Base-by-base conservation (phyloP, 2,888 invertebrate genomes). In the Rotaria macrura region DNA sequence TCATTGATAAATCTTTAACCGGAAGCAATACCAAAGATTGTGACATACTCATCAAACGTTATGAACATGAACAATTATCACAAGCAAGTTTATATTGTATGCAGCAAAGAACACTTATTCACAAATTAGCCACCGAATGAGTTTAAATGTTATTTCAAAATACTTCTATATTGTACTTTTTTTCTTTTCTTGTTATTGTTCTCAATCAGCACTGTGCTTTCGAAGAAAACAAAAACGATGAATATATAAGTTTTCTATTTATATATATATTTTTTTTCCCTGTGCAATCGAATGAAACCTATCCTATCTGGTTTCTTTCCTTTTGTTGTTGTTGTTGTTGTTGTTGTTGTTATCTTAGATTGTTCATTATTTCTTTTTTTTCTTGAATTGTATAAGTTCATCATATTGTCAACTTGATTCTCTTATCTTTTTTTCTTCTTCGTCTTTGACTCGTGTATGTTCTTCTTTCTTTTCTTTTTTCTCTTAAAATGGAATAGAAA, bases 31-130 rank as follows among this genome's bases (percentile, higher is more conserved):
- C 43, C 9, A 79, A 79, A n/a, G 79, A 79, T n/a, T 79, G n/a
- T 43, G 43, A 79, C 12, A 43, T 79, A 40, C 25, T 79, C 14
- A 2, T 79, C n/a, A 79, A 79, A 79, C 40, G 43, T 25, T 79
- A 79, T n/a, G 79, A 43, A 5, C 43, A 79, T 79, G 79, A 79
- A 79, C 79, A 79, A 43, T 43, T 79, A n/a, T 79, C 20, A n/a
- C 25, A 43, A 43, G 79, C 43, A 10, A 79, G 79, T 79, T 4
- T 12, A 25, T 79, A 43, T 79, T 79, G 79, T 79, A 14, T 0
- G 25, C 43, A 79, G 43, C 40, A 79, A 43, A 34, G 43, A 43
- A 40, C 7, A 43, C 40, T 79, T 25, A 79, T 79, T 43, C 79
- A 79, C n/a, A 40, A 79, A 79, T 43, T 79, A 40, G 79, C 74